phyloP scores from a whole-genome alignment of 1,140 invertebrate species.

The Chrysomallon squamiferum region DNA sequence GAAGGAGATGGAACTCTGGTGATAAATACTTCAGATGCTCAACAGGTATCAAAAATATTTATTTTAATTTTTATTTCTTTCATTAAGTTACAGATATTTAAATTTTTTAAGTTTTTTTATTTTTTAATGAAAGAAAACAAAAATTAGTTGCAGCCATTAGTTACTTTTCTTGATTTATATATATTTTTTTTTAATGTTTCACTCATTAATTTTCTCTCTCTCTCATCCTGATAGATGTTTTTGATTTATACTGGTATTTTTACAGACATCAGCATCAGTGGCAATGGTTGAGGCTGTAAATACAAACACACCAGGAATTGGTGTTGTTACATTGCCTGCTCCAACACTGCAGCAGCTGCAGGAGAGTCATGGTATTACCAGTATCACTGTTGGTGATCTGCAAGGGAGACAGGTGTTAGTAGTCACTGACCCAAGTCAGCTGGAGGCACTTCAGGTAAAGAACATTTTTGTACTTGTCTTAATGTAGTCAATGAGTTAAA shows the following conservation, averaged over 20 bases:
- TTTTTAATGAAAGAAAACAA: too few relatives aligned
- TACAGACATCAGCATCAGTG: background rate
- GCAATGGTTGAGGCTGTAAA: constrained; percentile 15
- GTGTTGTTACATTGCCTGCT: constrained; percentile 20
- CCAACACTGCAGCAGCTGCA: constrained; percentile 14
- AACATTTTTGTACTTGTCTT: too few relatives aligned
- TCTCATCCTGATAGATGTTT: too few relatives aligned
- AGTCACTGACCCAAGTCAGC: constrained; percentile 60
- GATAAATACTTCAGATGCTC: constrained; percentile 42
- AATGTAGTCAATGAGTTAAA: too few relatives aligned
- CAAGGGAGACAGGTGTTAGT: constrained; percentile 58
- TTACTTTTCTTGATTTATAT: too few relatives aligned
- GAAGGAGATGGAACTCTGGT: constrained; percentile 42
- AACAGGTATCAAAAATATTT: constrained; percentile 24
- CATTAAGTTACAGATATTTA: too few relatives aligned
- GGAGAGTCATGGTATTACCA: constrained; percentile 35
- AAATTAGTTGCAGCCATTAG: too few relatives aligned
- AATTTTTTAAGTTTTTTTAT: too few relatives aligned
- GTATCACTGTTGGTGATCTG: constrained; percentile 42
- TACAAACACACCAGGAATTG: background rate
- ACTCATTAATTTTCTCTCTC: too few relatives aligned
- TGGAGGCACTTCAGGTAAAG: constrained; percentile 59
- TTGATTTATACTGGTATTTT: too few relatives aligned
- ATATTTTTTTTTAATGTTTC: too few relatives aligned
- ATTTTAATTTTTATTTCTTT: constrained; percentile 3